These are phyloP conservation scores for Synaphobranchus kaupii DNA, from an alignment of 2,797 vertebrate genomes.

Conservation along the genomic window DNA sequence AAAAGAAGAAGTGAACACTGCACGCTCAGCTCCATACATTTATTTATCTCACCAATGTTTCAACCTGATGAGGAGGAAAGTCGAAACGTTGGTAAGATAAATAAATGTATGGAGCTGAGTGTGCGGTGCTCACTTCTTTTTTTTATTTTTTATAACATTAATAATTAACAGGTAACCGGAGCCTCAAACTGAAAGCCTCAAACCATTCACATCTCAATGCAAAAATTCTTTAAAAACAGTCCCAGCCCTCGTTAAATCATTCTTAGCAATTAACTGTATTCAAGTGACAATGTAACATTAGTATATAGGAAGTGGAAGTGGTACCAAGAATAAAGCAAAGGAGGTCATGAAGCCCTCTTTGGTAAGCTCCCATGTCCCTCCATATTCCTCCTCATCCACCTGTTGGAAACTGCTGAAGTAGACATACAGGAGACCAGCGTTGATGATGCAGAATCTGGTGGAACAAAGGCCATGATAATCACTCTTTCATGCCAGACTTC, in stretches of 20 bases:
- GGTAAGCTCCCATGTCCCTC: conserved; percentile 95
- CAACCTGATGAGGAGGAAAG: too few relatives aligned
- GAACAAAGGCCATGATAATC: neutral
- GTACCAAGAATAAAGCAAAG: conserved; percentile 96
- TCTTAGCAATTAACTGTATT: neutral
- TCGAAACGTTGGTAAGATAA: too few relatives aligned
- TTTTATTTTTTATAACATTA: too few relatives aligned
- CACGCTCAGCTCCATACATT: too few relatives aligned
- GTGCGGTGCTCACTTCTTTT: too few relatives aligned
- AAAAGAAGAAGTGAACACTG: too few relatives aligned
- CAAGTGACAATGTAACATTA: neutral
- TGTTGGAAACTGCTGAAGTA: conserved; percentile 99
- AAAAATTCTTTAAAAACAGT: neutral
- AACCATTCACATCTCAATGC: neutral
- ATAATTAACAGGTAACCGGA: neutral
- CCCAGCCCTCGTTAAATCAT: neutral
- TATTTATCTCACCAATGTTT: too few relatives aligned
- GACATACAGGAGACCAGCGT: conserved; percentile 94
- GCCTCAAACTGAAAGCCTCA: neutral
- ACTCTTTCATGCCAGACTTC: neutral
- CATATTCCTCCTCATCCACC: conserved; percentile 96
- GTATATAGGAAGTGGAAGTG: neutral
- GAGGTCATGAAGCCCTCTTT: conserved; percentile 99
- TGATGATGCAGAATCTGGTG: conserved; percentile 95
- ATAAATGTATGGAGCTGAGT: too few relatives aligned